Conservation (phyloP, 2,888 invertebrate species). For the Epinotia nisella region DNA sequence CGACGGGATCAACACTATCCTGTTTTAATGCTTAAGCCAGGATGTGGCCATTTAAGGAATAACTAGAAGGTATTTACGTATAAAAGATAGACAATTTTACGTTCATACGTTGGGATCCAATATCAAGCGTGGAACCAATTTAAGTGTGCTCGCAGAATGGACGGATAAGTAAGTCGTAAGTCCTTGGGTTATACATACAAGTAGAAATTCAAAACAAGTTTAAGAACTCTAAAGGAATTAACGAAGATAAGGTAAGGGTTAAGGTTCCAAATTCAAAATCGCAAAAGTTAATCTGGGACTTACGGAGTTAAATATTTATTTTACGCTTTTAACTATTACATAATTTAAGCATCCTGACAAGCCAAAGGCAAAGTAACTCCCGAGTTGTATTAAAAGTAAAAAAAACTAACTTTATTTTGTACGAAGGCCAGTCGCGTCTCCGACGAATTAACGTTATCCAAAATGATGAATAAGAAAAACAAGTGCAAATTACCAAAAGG, state of each 20-base stretch:
- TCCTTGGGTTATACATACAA: no score
- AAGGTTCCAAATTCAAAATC: no score
- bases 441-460: neutral
- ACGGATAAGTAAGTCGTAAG: neutral
- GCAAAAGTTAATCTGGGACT: no score
- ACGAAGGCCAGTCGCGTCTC: neutral
- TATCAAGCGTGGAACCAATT: neutral
- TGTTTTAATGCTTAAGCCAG: neutral
- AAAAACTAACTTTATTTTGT: neutral
- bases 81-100: no score
- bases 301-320: no score
- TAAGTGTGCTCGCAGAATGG: neutral
- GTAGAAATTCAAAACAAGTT: no score
- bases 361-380: neutral
- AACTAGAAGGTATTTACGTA: no score
- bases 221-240: no score
- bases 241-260: no score
- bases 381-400: neutral
- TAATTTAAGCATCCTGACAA: neutral
- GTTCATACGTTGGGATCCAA: neutral
- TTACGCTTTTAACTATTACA: no score
- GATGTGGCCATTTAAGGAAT: neutral
- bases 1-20: neutral
- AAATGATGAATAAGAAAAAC: slow-evolving; percentile 13
- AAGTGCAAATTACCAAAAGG: slow-evolving; percentile 32